phyloP scores from a whole-genome alignment of 2,797 vertebrate genomes.

The Smutsia gigantea region DNA sequence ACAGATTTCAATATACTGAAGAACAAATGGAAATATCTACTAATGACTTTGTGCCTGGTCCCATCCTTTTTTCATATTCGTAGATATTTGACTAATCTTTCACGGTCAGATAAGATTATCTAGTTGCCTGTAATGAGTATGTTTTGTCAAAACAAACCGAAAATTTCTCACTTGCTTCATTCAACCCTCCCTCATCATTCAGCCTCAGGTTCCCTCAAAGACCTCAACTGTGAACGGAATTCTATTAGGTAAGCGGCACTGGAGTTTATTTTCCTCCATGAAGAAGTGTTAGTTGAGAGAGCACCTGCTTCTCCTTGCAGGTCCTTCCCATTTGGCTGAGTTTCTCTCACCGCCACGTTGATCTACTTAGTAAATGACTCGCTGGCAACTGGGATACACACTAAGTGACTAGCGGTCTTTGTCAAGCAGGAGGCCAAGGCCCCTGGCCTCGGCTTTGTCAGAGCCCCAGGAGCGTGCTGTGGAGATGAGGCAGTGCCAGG shows the following conservation, averaged over 20 bases:
- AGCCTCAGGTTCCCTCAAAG: neutral
- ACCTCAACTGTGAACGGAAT: neutral
- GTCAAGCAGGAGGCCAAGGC: neutral
- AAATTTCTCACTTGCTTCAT: conserved; percentile 18
- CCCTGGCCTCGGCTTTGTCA: neutral
- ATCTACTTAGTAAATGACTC: neutral
- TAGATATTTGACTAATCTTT: neutral
- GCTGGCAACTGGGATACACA: neutral
- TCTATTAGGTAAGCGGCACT: neutral
- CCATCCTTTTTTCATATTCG: neutral
- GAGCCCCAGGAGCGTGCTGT: rapidly evolving
- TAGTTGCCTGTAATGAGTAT: neutral
- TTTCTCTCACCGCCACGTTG: neutral
- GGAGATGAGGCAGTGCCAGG: rapidly evolving
- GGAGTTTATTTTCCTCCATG: conserved; percentile 10
- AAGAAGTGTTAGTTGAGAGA: conserved; percentile 26
- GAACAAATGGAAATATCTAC: neutral
- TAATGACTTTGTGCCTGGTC: neutral
- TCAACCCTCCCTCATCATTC: neutral
- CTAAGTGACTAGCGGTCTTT: neutral
- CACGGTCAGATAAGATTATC: neutral
- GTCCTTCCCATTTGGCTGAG: neutral
- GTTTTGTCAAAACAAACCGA: neutral
- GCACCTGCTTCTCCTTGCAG: neutral
- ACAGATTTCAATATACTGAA: neutral